Percentiles rank a stretch among this genome's conserved stretches.
Evolutionary conservation across 2,113 vertebrate species (phyloP).

Genomic region (Pristiophorus japonicus): DNA sequence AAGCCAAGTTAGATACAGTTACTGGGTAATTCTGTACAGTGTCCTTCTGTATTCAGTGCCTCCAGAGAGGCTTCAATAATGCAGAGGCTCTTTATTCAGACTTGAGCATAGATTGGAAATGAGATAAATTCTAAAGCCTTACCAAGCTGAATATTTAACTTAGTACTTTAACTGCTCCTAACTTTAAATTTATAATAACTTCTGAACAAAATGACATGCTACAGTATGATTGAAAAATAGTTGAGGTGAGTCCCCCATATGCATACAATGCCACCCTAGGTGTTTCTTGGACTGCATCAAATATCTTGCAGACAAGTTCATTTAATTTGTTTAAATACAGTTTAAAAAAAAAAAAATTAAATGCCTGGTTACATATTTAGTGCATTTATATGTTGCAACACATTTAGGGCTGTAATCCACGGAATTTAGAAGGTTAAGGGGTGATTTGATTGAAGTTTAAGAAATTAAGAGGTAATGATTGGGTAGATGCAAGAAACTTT

Average conservation of each 20-base stretch:
- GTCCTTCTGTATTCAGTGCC: constrained; percentile 12
- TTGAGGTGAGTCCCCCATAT: background rate
- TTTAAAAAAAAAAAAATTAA: too few relatives aligned
- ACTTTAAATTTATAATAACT: background rate
- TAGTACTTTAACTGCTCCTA: background rate
- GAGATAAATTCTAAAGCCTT: background rate
- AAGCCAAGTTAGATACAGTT: constrained; percentile 21
- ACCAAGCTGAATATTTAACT: background rate
- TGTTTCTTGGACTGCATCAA: background rate
- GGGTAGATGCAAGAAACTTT: background rate
- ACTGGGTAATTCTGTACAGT: constrained; percentile 20
- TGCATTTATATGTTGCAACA: background rate
- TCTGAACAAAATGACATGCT: background rate
- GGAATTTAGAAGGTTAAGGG: background rate
- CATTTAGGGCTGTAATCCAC: background rate
- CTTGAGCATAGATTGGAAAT: background rate
- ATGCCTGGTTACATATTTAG: background rate
- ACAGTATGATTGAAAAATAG: background rate
- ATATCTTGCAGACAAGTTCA: background rate
- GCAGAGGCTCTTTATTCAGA: constrained; percentile 5
- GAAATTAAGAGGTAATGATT: background rate
- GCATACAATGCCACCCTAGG: background rate
- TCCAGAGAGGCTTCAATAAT: constrained; percentile 1
- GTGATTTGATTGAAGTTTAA: background rate
- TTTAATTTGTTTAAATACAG: background rate